Percentiles rank a stretch among this genome's conserved stretches.
phyloP scores from a whole-genome alignment of 2,113 vertebrate genomes.

The Rhinichthys klamathensis region DNA sequence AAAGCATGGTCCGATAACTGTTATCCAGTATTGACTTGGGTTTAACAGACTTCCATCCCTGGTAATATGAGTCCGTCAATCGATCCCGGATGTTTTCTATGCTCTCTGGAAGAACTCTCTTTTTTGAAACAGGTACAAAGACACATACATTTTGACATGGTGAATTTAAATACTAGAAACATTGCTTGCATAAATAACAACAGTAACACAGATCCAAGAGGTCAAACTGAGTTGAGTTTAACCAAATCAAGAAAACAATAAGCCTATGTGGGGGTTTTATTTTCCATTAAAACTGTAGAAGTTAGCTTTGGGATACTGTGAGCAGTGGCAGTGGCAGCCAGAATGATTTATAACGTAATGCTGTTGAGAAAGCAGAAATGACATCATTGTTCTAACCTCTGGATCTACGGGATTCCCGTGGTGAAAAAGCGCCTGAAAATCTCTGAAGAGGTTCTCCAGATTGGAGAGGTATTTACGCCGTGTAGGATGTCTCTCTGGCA shows the following conservation, averaged over 20 bases:
- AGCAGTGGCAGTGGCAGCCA: not conserved
- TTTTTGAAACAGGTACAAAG: slow-evolving; percentile 23
- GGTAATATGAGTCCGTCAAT: slow-evolving; percentile 60
- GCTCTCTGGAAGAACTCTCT: slow-evolving; percentile 66
- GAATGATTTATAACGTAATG: slow-evolving; percentile 11
- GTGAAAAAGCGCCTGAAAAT: slow-evolving; percentile 37
- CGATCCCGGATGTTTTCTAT: slow-evolving; percentile 67
- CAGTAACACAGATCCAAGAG: not conserved
- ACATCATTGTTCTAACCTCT: slow-evolving; percentile 44
- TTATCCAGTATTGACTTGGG: slow-evolving; percentile 79
- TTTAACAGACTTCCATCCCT: slow-evolving; percentile 65
- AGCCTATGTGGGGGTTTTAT: too few species aligned
- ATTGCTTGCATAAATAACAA: not conserved
- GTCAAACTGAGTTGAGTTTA: not conserved
- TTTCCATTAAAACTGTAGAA: not conserved
- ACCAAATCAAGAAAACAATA: too few species aligned
- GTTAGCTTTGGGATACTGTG: not conserved
- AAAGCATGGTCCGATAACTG: slow-evolving; percentile 74
- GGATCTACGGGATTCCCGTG: not conserved
- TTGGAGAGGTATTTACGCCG: slow-evolving; percentile 61
- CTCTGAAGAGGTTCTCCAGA: slow-evolving; percentile 74
- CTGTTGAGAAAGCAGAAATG: not conserved
- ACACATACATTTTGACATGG: not conserved
- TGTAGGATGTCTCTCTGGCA: slow-evolving; percentile 84
- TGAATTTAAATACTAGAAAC: not conserved